Evolutionary conservation across 2,113 vertebrate genomes (phyloP), one percentile per base, ranked within the genome.

Genomic region (Nibea albiflora): DNA sequence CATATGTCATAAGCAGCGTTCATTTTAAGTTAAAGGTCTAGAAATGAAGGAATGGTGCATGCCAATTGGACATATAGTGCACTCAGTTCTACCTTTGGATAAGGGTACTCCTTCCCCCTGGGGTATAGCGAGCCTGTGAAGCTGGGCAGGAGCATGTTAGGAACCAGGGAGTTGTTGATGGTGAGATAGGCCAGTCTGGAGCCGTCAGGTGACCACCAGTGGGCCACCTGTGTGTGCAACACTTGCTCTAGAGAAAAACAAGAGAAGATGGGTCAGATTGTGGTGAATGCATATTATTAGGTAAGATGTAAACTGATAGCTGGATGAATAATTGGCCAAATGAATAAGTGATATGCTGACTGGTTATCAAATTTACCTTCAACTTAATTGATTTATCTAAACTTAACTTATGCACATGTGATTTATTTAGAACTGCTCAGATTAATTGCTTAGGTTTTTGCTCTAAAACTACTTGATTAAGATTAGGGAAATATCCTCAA

Each of bases 121-220:
- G 98, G 97, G 80, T 99, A 98, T 0, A 97, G 87, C 0, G 90
- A 84, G 64, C 97, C 98, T 1, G 97, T 99, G 92, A 97, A 97
- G 0, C 69, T 92, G 2, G 97, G 97, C 53, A 99, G 95, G 17
- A 96, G 78, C 97, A 99, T 96, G 80, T 93, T 96, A 0, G 97
- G 97, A 5, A 99, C 98, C 87, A 97, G 85, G 0, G 96, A 95
- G 77, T 98, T 96, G 65, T 99, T 98, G 82, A 99, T 95, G 91
- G 94, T 96, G 82, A 99, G 94, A 92, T 98, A 99, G 0, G 97
- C 97, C 91, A 99, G 90, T 22, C 96, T 96, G 78, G 97, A 96
- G 80, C 97, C 96, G 0, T 97, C 96, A 39, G 97, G 96, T 54
- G 97, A 97, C 97, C 97, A 99, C 98, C 98, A 99, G 93, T 98